These are phyloP conservation scores for Aplodontia rufa DNA, from an alignment of 2,113 vertebrate species.

Conservation along the genomic window DNA sequence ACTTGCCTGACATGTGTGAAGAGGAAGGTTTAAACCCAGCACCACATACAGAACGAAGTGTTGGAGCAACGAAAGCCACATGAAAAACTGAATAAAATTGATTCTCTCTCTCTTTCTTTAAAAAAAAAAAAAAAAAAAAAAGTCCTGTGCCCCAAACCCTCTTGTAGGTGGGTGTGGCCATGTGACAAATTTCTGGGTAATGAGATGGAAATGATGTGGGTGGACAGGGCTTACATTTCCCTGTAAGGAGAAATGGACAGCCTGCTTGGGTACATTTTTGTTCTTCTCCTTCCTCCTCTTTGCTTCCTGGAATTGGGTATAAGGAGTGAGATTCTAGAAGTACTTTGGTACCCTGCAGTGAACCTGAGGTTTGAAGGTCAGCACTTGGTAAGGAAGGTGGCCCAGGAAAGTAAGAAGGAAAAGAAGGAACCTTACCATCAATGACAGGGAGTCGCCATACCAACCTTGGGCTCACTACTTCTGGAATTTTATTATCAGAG, in stretches of 20 bases:
- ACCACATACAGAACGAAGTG: too few relatives aligned
- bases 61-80: too few relatives aligned
- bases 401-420: not conserved
- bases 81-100: too few relatives aligned
- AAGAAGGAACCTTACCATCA: not conserved
- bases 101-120: not conserved
- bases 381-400: not conserved
- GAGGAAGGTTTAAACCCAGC: too few relatives aligned
- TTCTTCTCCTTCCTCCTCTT: not conserved
- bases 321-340: not conserved
- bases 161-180: too few relatives aligned
- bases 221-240: not conserved
- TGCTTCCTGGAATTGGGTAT: not conserved
- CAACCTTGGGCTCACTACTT: not conserved
- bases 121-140: too few relatives aligned
- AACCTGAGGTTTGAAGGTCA: not conserved
- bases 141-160: not conserved
- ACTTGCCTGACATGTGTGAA: too few relatives aligned
- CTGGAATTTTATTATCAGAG: not conserved
- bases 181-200: not conserved
- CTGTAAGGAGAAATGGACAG: not conserved
- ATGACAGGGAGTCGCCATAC: not conserved
- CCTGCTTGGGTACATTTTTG: accelerated
- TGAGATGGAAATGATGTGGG: not conserved
- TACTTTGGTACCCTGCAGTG: not conserved